phyloP scores from a whole-genome alignment of 2,113 vertebrate genomes.

The Myotis brandtii region DNA sequence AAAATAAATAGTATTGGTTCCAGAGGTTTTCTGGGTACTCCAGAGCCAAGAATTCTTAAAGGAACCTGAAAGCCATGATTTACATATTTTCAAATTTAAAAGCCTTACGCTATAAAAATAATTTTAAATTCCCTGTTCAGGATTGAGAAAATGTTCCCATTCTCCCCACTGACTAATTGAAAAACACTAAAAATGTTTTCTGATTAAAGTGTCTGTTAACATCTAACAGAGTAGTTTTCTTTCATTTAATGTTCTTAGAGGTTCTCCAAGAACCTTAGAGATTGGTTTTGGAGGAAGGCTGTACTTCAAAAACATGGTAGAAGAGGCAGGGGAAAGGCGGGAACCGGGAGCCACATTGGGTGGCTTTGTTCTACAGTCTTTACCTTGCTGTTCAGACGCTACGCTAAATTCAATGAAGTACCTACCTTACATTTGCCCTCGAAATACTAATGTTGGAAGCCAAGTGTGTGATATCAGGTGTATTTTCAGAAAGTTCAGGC shows the following conservation, averaged over 20 bases:
- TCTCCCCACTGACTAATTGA: not conserved
- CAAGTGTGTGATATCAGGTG: not conserved
- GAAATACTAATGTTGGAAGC: not conserved
- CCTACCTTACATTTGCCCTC: not conserved
- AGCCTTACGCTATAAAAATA: not conserved
- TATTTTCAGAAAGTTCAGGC: slow-evolving; percentile 7
- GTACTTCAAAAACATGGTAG: not conserved
- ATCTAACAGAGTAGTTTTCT: not conserved
- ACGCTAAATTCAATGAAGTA: not conserved
- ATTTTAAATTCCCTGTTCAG: not conserved
- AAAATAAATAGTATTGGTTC: not conserved
- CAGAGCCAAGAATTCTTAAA: not conserved
- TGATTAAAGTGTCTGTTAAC: not conserved
- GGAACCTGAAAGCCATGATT: not conserved
- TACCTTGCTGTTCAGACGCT: not conserved
- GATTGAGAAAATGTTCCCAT: not conserved
- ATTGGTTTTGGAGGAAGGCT: not conserved
- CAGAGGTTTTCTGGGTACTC: not conserved
- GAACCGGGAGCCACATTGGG: not conserved
- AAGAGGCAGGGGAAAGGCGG: fast-evolving
- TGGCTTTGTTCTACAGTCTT: not conserved
- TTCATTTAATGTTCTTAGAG: not conserved
- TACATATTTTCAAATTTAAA: not conserved
- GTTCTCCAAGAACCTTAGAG: not conserved
- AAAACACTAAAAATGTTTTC: slow-evolving; percentile 1